Percentiles rank a stretch among this genome's conserved stretches.
phyloP scores from a whole-genome alignment of 2,888 invertebrate species.

The Carpatolechia fugitivella region DNA sequence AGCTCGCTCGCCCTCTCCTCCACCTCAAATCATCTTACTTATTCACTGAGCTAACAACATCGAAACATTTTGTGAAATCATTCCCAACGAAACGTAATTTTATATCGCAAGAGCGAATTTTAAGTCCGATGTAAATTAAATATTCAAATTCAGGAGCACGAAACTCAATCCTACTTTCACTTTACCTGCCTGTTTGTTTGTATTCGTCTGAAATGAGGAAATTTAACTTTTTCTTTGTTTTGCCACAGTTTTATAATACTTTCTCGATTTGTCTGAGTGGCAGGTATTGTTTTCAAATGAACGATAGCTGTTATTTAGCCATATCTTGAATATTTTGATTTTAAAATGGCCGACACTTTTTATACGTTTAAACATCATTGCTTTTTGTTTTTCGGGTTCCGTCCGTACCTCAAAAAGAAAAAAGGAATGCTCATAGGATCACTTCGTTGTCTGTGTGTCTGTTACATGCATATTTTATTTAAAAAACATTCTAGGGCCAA shows the following conservation, averaged over 20 bases:
- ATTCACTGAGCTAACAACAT: constrained; percentile 57
- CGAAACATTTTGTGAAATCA: constrained; percentile 41
- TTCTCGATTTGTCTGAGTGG: not conserved
- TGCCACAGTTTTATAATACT: constrained; percentile 3
- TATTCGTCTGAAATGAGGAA: constrained; percentile 31
- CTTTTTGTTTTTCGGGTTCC: no score
- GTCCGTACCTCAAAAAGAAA: no score
- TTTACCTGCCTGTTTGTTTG: constrained; percentile 31
- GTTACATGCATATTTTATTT: no score
- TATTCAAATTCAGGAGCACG: constrained; percentile 42
- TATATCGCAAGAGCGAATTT: constrained; percentile 36
- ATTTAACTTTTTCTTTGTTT: constrained; percentile 19
- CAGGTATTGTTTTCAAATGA: not conserved
- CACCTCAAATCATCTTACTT: constrained; percentile 49
- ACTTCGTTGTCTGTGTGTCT: no score
- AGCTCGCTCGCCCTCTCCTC: not conserved
- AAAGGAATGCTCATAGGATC: no score
- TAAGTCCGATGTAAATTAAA: constrained; percentile 42
- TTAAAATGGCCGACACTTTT: no score
- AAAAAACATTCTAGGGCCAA: no score
- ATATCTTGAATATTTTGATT: no score
- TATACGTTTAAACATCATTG: no score
- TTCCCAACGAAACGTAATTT: constrained; percentile 42
- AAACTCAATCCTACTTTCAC: constrained; percentile 37
- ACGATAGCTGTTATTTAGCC: no score